Percentiles rank a stretch among this genome's conserved stretches.
These are phyloP conservation scores for Pangasianodon gigas DNA, from an alignment of 2,113 vertebrate genomes.

Conservation along the genomic window DNA sequence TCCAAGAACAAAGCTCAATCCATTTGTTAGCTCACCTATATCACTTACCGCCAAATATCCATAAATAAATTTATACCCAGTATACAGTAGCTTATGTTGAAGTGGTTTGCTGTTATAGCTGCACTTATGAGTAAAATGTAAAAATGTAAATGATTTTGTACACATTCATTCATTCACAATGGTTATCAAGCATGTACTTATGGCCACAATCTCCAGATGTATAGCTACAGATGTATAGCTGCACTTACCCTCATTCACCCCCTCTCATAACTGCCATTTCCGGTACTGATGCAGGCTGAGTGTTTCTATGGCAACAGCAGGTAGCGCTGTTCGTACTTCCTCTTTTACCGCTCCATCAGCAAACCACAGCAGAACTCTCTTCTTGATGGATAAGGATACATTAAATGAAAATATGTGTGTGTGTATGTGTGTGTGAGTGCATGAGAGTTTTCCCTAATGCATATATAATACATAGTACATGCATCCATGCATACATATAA, in stretches of 20 bases:
- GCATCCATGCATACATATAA: background rate
- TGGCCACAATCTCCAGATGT: background rate
- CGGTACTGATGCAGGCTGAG: constrained; percentile 51
- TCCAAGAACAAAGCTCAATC: background rate
- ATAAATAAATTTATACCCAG: background rate
- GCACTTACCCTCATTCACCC: background rate
- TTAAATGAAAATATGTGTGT: background rate
- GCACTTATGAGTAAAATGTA: background rate
- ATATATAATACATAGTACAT: background rate
- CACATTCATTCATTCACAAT: background rate
- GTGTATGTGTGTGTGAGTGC: background rate
- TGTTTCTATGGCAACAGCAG: constrained; percentile 72
- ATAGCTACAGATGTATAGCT: background rate
- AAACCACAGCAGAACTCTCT: constrained; percentile 31
- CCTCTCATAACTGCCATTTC: constrained; percentile 7
- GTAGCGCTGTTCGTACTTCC: constrained; percentile 61
- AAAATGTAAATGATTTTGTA: background rate
- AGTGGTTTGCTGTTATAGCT: background rate
- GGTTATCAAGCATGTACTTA: background rate
- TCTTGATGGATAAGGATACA: background rate
- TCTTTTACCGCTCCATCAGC: constrained; percentile 62
- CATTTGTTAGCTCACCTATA: background rate
- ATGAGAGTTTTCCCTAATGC: background rate
- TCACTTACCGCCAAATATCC: background rate
- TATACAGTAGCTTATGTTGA: background rate